These are phyloP conservation scores for Chrysemys picta DNA, from an alignment of 2,113 vertebrate species.

Conservation along the genomic window DNA sequence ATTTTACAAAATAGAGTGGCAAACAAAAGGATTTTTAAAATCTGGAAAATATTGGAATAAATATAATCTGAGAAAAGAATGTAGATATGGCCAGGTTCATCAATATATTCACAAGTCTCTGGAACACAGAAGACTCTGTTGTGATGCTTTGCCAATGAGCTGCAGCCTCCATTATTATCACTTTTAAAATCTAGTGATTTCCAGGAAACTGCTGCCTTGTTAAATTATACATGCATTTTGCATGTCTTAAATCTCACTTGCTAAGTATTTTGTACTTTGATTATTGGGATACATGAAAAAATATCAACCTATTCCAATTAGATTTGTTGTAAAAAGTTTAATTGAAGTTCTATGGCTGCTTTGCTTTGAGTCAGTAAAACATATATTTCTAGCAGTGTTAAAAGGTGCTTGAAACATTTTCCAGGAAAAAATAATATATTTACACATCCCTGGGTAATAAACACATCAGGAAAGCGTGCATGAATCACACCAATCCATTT, in stretches of 20 bases:
- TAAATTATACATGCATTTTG: slow-evolving; percentile 16
- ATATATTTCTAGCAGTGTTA: background rate
- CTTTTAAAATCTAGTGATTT: background rate
- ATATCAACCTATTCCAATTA: background rate
- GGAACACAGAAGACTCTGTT: background rate
- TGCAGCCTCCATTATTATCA: background rate
- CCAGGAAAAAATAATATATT: background rate
- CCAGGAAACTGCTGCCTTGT: background rate
- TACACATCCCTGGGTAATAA: background rate
- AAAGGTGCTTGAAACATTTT: background rate
- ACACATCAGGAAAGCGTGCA: background rate
- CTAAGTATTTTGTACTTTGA: background rate
- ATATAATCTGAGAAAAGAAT: background rate
- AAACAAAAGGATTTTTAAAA: background rate
- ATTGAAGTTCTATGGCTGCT: background rate
- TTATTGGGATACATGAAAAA: background rate
- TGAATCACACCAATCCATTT: background rate
- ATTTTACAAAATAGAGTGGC: accelerated
- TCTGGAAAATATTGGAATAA: background rate
- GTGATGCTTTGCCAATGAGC: background rate
- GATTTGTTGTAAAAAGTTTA: background rate
- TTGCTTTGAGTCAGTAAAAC: background rate
- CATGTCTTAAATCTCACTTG: background rate
- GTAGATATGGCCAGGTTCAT: background rate
- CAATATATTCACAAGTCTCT: slow-evolving; percentile 31